Evolutionary conservation across 2,888 invertebrate genomes (phyloP).

Genomic region (Drosophila paracracens): DNA sequence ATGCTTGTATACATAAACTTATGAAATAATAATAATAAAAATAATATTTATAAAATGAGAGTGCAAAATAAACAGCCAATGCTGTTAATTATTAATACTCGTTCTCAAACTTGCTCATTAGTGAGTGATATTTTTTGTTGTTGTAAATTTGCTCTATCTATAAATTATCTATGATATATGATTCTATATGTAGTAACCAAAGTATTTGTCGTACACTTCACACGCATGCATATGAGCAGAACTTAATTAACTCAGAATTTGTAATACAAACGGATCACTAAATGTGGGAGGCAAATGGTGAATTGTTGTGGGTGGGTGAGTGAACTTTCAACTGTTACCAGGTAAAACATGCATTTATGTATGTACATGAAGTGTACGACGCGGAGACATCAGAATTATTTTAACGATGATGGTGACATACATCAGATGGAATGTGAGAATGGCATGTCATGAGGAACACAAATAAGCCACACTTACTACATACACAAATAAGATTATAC

Average conservation of each 20-base stretch:
- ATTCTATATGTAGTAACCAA: conserved; percentile 21
- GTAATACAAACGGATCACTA: conserved; percentile 28
- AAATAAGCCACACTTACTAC: conserved; percentile 22
- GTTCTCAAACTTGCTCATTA: conserved; percentile 20
- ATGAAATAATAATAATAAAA: conserved; percentile 29
- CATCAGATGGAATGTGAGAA: conserved; percentile 8
- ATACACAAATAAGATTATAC: conserved; percentile 43
- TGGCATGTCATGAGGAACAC: conserved; percentile 18
- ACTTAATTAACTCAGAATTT: conserved; percentile 3
- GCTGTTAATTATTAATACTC: conserved; percentile 20
- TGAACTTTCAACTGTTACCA: conserved; percentile 40
- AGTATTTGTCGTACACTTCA: conserved; percentile 35
- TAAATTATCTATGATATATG: conserved; percentile 23
- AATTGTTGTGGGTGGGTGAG: background rate
- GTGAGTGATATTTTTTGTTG: conserved; percentile 6
- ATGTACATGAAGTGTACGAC: conserved; percentile 36
- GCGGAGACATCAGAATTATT: background rate
- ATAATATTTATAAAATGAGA: conserved; percentile 33
- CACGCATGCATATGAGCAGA: conserved; percentile 37
- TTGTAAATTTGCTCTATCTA: conserved; percentile 44
- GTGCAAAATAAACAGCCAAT: conserved; percentile 35
- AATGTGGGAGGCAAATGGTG: background rate
- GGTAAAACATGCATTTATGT: conserved; percentile 33
- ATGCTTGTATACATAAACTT: conserved; percentile 52
- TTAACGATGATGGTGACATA: conserved; percentile 10